Evolutionary conservation across 35 echinoderm and acorn worm genomes (phyloP).

Genomic region (Ptychodera flava): DNA sequence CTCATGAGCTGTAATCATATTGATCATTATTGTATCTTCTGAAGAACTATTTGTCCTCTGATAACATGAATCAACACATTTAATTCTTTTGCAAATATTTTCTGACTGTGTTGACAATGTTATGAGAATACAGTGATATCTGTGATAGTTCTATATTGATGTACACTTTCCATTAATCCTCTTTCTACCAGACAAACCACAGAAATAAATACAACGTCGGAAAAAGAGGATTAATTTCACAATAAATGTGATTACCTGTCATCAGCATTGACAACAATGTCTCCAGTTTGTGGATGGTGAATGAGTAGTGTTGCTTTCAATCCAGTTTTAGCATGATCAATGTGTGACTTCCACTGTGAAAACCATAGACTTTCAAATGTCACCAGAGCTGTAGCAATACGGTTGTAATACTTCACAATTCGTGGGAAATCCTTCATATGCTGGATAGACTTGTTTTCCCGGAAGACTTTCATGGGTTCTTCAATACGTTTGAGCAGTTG

Average conservation of each 20-base stretch:
- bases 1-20: too few species aligned
- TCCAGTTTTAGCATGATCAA: constrained; percentile 74
- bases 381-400: constrained; percentile 83
- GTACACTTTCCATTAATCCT: too few species aligned
- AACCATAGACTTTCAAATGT: constrained; percentile 93
- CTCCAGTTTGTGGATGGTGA: constrained; percentile 59
- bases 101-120: too few species aligned
- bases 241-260: constrained; percentile 94
- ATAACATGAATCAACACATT: too few species aligned
- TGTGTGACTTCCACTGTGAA: constrained; percentile 78
- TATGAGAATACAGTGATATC: too few species aligned
- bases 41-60: too few species aligned
- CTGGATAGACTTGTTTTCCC: constrained; percentile 71
- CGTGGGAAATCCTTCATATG: constrained; percentile 76
- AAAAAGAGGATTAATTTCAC: too few species aligned
- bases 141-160: too few species aligned
- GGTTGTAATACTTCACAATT: constrained; percentile 95
- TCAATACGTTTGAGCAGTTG: constrained; percentile 95
- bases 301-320: constrained; percentile 74
- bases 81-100: too few species aligned
- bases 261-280: constrained; percentile 92
- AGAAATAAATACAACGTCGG: too few species aligned
- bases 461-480: constrained; percentile 90
- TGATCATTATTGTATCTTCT: too few species aligned
- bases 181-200: too few species aligned